Evolutionary conservation across 2,797 vertebrate genomes (phyloP), one percentile per base, ranked within the genome.

Genomic region (Lates japonicus): DNA sequence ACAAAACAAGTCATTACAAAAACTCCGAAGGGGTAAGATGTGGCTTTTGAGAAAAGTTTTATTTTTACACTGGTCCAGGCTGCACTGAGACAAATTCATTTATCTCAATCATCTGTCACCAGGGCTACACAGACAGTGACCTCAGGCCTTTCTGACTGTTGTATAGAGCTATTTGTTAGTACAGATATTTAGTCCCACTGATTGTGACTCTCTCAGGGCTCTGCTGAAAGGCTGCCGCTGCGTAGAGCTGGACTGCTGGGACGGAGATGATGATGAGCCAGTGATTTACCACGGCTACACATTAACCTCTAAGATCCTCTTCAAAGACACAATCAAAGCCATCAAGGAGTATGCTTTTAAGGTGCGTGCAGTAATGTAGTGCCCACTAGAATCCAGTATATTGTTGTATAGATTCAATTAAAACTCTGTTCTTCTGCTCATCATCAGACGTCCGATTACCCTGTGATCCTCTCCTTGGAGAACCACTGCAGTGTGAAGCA

Each of bases 211-310:
- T 51, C 14, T 57, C 93, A 99, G 98, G 93, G 98, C 98, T n/a
- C 94, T 99, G 73, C 94, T 95, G 83, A 98, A 97, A 92, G 96
- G 98, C 82, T 99, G 98, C 75, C 97, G 98, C 70, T 99, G 98
- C 14, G 92, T 99, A 91, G 98, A 99, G 87, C 90, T 99, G 74
- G 98, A 99, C 91, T 97, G 98, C 93, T 99, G 97, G 97, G 98
- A 99, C 0, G 98, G 98, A 7, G 95, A 96, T 0, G 96, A 98
- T 52, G 92, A 92, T 0, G 98, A 99, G 80, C 98, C 98, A 0
- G 42, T 97, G 55, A 98, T 99, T 93, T 99, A 99, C 93, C 98
- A 99, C 0, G 98, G 98, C 68, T 98, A 99, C 94, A 99, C 98
- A 0, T 95, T 99, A 75, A 99, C 98, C 52, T 98, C 98, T 31